Percentiles rank a stretch among this genome's conserved stretches.
These are phyloP conservation scores for Onchidella celtica DNA, from an alignment of 2,888 invertebrate species.

Conservation along the genomic window DNA sequence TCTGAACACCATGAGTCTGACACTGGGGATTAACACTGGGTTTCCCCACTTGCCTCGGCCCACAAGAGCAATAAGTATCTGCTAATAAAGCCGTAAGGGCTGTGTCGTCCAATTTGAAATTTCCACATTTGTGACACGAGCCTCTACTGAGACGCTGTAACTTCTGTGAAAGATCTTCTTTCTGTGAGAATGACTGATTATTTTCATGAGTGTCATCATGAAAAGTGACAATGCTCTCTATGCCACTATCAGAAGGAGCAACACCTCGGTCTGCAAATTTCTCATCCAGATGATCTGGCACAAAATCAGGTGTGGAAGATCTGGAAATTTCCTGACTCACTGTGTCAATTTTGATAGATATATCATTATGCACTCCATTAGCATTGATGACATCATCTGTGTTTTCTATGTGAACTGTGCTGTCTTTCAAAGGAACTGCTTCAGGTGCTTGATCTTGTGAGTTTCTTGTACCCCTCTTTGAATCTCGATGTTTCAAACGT, in stretches of 20 bases:
- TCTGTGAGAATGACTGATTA: not conserved
- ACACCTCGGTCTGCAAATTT: constrained; percentile 51
- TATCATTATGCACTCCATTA: no score
- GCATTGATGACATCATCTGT: not conserved
- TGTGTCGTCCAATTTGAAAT: constrained; percentile 36
- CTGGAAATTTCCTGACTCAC: not conserved
- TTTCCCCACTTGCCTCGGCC: constrained; percentile 47
- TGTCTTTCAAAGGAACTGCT: not conserved
- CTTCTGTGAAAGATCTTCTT: not conserved
- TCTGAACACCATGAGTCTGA: constrained; percentile 44
- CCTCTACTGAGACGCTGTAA: constrained; percentile 44
- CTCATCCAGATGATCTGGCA: constrained; percentile 6
- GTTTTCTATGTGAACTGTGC: not conserved
- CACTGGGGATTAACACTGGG: constrained; percentile 30
- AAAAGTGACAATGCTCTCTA: constrained; percentile 59
- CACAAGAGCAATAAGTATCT: constrained; percentile 55
- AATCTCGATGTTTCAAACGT: not conserved
- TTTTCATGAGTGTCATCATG: constrained; percentile 39
- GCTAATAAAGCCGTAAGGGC: constrained; percentile 5
- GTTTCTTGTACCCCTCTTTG: not conserved
- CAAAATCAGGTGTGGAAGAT: not conserved
- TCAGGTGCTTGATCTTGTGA: constrained; percentile 14
- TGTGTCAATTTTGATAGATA: not conserved
- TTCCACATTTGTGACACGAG: constrained; percentile 49
- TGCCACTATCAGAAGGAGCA: constrained; percentile 69